Percentiles rank a stretch among this genome's conserved stretches.
phyloP scores from a whole-genome alignment of 1,140 invertebrate genomes.

The Campoletis sonorensis region DNA sequence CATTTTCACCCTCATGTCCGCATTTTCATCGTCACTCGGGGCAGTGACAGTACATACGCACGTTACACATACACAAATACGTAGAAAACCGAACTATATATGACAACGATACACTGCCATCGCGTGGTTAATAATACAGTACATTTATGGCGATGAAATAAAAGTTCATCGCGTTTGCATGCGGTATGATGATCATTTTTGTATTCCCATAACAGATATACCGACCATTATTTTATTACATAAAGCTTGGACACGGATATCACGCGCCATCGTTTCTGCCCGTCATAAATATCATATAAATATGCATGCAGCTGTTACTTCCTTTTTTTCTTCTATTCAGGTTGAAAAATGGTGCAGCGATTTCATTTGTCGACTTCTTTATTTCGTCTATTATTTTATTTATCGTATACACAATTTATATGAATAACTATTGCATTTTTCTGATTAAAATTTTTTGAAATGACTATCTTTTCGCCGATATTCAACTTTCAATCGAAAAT shows the following conservation, averaged over 20 bases:
- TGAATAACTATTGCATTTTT: too few relatives aligned
- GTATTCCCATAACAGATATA: constrained; percentile 2
- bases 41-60: not conserved
- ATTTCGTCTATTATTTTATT: too few relatives aligned
- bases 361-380: too few relatives aligned
- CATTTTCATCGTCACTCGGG: not conserved
- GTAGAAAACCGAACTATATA: not conserved
- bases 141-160: constrained; percentile 23
- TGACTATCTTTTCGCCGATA: too few relatives aligned
- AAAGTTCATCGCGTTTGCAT: constrained; percentile 9
- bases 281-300: too few relatives aligned
- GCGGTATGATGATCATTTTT: constrained; percentile 13
- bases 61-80: not conserved
- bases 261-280: not conserved
- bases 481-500: not conserved
- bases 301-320: too few relatives aligned
- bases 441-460: too few relatives aligned
- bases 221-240: not conserved
- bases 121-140: not conserved
- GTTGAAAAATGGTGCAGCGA: too few relatives aligned
- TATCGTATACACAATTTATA: too few relatives aligned
- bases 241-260: not conserved
- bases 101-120: not conserved
- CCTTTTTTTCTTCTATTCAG: too few relatives aligned
- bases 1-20: not conserved